Percentiles rank a stretch among this genome's conserved stretches.
phyloP scores from a whole-genome alignment of 2,113 vertebrate species.

The Megaceryle torquata region DNA sequence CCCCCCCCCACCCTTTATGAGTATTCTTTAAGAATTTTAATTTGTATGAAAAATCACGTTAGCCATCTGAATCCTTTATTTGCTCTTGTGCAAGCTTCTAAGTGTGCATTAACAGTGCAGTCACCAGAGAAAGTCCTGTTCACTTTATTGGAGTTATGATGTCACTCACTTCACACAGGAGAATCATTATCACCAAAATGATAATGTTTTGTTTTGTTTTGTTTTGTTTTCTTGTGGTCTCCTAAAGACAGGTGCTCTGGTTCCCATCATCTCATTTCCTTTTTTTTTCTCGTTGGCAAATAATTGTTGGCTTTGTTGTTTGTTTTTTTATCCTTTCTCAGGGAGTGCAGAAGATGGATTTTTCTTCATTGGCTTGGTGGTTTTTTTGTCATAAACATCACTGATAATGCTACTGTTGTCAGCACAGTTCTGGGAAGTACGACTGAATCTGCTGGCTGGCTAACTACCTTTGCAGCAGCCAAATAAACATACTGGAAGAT shows the following conservation, averaged over 20 bases:
- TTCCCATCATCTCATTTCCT: not conserved
- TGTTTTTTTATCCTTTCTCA: not conserved
- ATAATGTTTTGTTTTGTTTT: no score
- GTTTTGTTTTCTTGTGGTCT: not conserved
- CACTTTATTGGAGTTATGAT: not conserved
- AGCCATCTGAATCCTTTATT: not conserved
- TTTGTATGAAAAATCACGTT: not conserved
- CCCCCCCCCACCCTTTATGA: not conserved
- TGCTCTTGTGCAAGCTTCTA: not conserved
- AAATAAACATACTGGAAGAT: not conserved
- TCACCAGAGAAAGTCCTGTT: not conserved
- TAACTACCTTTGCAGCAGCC: not conserved
- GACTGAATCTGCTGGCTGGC: not conserved
- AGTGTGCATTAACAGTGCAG: not conserved
- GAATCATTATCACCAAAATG: not conserved
- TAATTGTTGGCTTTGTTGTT: not conserved
- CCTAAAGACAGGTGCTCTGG: not conserved
- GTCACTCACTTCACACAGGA: not conserved
- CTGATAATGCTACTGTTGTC: not conserved
- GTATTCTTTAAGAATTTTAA: not conserved
- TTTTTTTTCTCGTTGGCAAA: not conserved
- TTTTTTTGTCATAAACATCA: not conserved
- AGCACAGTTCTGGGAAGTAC: not conserved
- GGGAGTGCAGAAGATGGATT: not conserved
- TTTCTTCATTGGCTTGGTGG: not conserved